Evolutionary conservation across 2,797 vertebrate species (phyloP), one percentile per base, ranked within the genome.

Genomic region (Hypotaenidia philippensis): DNA sequence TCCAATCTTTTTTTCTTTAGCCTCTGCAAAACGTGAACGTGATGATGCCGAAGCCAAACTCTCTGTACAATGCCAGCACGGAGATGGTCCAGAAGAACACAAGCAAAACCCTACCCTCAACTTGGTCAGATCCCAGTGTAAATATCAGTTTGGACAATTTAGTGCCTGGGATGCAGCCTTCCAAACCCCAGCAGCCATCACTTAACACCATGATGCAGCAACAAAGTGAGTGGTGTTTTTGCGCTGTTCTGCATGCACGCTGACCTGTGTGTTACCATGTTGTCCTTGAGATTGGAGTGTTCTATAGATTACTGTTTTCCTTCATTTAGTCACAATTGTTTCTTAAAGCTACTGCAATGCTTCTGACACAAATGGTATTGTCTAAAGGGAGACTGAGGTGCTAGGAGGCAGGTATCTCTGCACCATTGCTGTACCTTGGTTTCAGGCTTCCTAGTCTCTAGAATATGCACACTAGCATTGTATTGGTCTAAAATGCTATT

Each of bases 81-180:
- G 96, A 98, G 95, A 96, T 98, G 95, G 97, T 98, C 97, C 99
- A 99, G 97, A 99, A 99, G 95, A 97, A 98, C 10, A 97, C 97
- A 96, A 97, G 97, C 97, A 99, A 99, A 98, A 98, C 97, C 49
- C 97, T 99, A 92, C 99, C 99, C 11, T 98, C 99, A 66, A 99
- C 99, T 82, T 99, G 99, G 99, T 99, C 99, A 69, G 99, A 99
- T 96, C 98, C 98, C 96, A 98, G 98, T 34, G 99, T 99, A 95
- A 99, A 99, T 98, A 99, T 99, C 98, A 99, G 98, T 96, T 98
- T 99, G 96, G 99, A 99, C 98, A 99, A 99, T 97, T 98, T 99
- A 97, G 98, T 98, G 60, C 99, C 99, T 59, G 99, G 99, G 93
- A 98, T 98, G 98, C 99, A 99, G 81, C 98, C 99, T 81, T 99